Evolutionary conservation across 1,140 invertebrate species (phyloP), one percentile per base, ranked within the genome.

Genomic region (Pantala flavescens): DNA sequence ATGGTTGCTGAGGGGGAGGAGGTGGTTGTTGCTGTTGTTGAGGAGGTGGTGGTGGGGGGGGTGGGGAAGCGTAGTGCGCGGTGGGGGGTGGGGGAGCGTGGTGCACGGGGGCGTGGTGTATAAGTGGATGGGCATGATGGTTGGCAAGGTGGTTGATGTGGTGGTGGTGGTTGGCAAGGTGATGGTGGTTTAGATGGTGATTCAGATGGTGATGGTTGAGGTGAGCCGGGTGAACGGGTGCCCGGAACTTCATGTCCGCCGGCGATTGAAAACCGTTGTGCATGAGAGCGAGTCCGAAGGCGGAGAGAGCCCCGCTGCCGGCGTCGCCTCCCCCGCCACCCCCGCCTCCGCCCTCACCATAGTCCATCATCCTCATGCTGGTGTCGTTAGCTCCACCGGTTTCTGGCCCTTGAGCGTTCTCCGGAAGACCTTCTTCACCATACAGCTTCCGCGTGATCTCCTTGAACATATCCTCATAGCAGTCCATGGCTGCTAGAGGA

Each of bases 371-470:
- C 42, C 71, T 28, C 71, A 72, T 72, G 81, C 81, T 55, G 81
- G 82, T 71, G 83, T 81, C 63, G 82, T 81, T 74, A 79, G 81
- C 76, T 81, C 43, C 43, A 14, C 21, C 36, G n/a, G 49, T 14
- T 14, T 43, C 71, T 24, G 70, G 71, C 10, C 55, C 63, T 12
- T 63, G 74, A 7, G 73, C 42, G 43, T 63, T 70, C 24, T 75
- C 77, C 0, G 77, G 73, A 21, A 77, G 74, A 21, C 88, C 88
- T 83, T 94, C 92, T 81, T 94, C 92, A 73, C 93, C 93, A 82
- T 95, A 95, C 71, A 94, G 84, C 85, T 95, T 95, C 79, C 92
- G 89, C 70, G 92, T 94, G 78, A 95, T 94, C 85, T 95, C 93
- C 83, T 94, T 94, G 81, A 93, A 90, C 87, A 90, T 90, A 78